Evolutionary conservation across 92 coral and sea anemone species (phyloP).

Genomic region (Umimayanthus kanabou): DNA sequence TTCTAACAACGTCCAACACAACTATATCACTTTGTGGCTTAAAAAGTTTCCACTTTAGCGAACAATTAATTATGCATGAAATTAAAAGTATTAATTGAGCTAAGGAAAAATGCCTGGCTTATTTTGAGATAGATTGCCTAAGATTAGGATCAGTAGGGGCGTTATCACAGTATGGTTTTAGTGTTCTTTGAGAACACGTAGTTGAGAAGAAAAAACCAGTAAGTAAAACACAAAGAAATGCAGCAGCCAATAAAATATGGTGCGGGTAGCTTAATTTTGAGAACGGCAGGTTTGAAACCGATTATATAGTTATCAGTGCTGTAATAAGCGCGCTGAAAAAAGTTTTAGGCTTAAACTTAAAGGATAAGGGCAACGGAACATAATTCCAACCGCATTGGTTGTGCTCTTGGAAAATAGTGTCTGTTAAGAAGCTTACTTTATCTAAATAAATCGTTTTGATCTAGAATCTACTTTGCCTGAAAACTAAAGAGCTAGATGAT

Average conservation of each 20-base stretch:
- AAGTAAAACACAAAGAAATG: neutral
- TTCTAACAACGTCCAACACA: too few relatives aligned
- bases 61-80: too few relatives aligned
- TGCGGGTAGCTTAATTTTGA: neutral
- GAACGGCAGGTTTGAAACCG: slow-evolving; percentile 6
- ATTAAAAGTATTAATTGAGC: too few relatives aligned
- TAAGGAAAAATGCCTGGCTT: too few relatives aligned
- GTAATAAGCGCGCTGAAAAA: neutral
- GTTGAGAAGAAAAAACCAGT: neutral
- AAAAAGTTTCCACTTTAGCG: too few relatives aligned
- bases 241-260: neutral
- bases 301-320: neutral
- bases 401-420: neutral
- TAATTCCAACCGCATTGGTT: neutral
- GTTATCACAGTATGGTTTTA: too few relatives aligned
- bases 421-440: neutral
- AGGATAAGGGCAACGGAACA: neutral
- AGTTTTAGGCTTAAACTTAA: neutral
- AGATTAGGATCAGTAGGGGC: too few relatives aligned
- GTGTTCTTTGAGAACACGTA: neutral
- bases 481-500: neutral
- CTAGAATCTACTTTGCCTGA: neutral
- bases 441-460: too few relatives aligned
- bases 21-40: too few relatives aligned
- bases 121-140: too few relatives aligned